phyloP scores from a whole-genome alignment of 1,140 invertebrate species.

The Leptinotarsa undecemlineata region DNA sequence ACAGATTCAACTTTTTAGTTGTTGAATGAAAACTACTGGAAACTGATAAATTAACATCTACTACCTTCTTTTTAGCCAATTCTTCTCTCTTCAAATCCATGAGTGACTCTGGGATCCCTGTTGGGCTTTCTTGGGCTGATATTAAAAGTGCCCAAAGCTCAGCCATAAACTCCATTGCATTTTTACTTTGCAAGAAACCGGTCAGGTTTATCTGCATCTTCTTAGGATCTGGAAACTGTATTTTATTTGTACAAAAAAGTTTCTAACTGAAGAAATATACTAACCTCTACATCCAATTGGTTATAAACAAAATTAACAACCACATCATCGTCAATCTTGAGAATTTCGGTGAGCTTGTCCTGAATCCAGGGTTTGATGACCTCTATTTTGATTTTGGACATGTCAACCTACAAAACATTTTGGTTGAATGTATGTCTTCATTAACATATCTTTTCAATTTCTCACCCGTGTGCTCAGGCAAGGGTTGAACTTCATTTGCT shows the following conservation, averaged over 20 bases:
- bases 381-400: constrained; percentile 97
- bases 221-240: constrained; percentile 90
- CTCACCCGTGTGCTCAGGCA: constrained; percentile 84
- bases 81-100: constrained; percentile 97
- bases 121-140: constrained; percentile 92
- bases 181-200: constrained; percentile 97
- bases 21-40: too few species aligned
- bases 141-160: constrained; percentile 95
- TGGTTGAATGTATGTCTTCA: too few species aligned
- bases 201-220: constrained; percentile 99
- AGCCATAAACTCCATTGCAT: constrained; percentile 95
- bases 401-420: constrained; percentile 79
- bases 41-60: not conserved
- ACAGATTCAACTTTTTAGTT: too few species aligned
- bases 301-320: constrained; percentile 99
- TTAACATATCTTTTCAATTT: constrained; percentile 14
- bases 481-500: constrained; percentile 98
- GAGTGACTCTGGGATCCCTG: constrained; percentile 90
- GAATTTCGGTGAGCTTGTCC: constrained; percentile 90
- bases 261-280: not conserved
- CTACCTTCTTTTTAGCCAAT: constrained; percentile 81
- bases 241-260: too few species aligned
- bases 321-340: constrained; percentile 97
- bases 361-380: constrained; percentile 99
- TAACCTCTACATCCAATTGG: constrained; percentile 93